Evolutionary conservation across 2,888 invertebrate genomes (phyloP).

Genomic region (Rhogogaster chlorosoma): DNA sequence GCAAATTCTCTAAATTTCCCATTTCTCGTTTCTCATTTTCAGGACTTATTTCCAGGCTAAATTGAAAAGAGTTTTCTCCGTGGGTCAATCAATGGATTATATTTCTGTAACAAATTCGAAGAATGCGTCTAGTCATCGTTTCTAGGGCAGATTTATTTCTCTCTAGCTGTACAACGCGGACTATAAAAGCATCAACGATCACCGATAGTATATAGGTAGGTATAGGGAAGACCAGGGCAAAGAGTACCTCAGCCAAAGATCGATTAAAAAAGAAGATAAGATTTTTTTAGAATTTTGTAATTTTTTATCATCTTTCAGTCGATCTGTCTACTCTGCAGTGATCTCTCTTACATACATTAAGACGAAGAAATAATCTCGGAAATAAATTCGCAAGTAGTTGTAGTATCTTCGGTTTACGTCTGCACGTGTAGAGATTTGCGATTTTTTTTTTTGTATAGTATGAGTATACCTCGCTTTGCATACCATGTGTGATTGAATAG

Average conservation of each 20-base stretch:
- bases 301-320: no score
- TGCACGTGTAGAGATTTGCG: not conserved
- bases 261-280: no score
- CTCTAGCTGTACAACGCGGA: not conserved
- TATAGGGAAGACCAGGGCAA: no score
- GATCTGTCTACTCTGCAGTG: no score
- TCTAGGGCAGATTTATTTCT: slow-evolving; percentile 14
- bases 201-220: slow-evolving; percentile 8
- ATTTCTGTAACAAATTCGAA: not conserved
- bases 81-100: not conserved
- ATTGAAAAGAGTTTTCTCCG: not conserved
- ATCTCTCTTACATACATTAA: not conserved
- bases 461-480: not conserved
- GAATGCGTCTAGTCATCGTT: not conserved
- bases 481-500: not conserved
- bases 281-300: no score
- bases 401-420: not conserved
- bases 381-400: not conserved
- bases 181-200: not conserved
- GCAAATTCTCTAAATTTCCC: not conserved
- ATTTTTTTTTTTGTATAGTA: not conserved
- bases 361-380: not conserved
- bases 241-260: no score
- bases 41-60: not conserved
- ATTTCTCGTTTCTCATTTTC: not conserved